phyloP scores from a whole-genome alignment of 2,797 vertebrate species.

The Remorina albescens region DNA sequence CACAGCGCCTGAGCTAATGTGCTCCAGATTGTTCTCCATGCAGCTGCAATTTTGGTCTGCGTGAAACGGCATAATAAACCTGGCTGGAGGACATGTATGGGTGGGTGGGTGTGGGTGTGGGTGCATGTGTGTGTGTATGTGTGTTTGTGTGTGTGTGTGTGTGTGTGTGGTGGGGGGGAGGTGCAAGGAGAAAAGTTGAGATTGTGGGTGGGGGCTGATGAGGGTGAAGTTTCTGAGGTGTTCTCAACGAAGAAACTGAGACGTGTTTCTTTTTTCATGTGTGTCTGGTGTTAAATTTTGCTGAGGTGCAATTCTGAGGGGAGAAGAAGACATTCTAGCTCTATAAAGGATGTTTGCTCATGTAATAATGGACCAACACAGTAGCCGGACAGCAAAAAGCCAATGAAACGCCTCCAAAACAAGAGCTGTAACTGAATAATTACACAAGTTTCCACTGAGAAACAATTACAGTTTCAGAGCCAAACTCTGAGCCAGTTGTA shows the following conservation, averaged over 20 bases:
- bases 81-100: conserved; percentile 84
- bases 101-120: conserved; percentile 54
- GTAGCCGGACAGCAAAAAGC: conserved; percentile 33
- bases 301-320: conserved; percentile 36
- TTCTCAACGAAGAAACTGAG: conserved; percentile 73
- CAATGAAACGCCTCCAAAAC: conserved; percentile 25
- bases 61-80: conserved; percentile 87
- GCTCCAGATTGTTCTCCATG: conserved; percentile 87
- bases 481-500: conserved; percentile 35
- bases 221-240: conserved; percentile 72
- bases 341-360: conserved; percentile 6
- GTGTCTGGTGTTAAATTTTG: conserved; percentile 35
- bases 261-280: conserved; percentile 35
- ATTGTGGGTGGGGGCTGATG: conserved; percentile 75
- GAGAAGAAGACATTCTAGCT: conserved; percentile 4
- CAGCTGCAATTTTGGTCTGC: conserved; percentile 87
- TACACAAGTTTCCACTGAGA: conserved; percentile 56
- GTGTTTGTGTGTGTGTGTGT: too few species aligned
- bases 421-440: conserved; percentile 40
- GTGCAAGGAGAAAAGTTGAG: conserved; percentile 71
- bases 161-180: conserved; percentile 39
- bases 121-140: conserved; percentile 13
- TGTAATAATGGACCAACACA: conserved; percentile 13
- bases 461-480: conserved; percentile 49
- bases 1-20: conserved; percentile 87